Base-by-base conservation (phyloP, 2,797 vertebrate genomes). In the Allobates femoralis region DNA sequence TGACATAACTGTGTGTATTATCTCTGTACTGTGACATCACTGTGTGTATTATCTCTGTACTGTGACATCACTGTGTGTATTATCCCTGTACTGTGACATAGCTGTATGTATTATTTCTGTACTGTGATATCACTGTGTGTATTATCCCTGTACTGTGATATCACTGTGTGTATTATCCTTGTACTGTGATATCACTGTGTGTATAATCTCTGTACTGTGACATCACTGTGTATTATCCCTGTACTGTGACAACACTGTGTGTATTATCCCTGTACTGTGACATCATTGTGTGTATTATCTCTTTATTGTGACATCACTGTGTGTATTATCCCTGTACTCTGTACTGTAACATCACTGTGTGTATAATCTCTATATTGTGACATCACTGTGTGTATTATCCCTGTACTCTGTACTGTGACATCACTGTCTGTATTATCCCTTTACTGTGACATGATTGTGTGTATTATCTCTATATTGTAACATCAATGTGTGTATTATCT, bases 121-220 rank as follows among this genome's bases (percentile, higher is more conserved):
- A 18, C 30, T 67, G 5, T 67, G 64, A 67, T 30, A 67, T 67
- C 30, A 67, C 64, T 67, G 64, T 67, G 62, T n/a, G n/a, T n/a
- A 14, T 15, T 34, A 67, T 19, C 64, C 0, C 64, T 67, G 5
- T 34, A 19, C 64, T 32, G 16, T 67, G 30, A 67, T 30, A 32
- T 67, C 64, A 67, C 30, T 67, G 14, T 67, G 28, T 67, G 32
- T 67, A 67, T 67, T 67, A 32, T 67, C 64, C 18, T 15, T 67
- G 30, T 67, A 7, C 64, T 32, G 64, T 67, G 64, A 67, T 30
- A 67, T 67, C 64, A 34, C 15, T 32, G 64, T 67, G 64, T 18
- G 1, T 67, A 67, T 19, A 32, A 67, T 19, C 30, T 6, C 64
- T 34, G 18, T 32, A 18, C 28, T 67, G 28, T 67, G 64, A 67